Percentiles rank a stretch among this genome's conserved stretches.
Conservation (phyloP, 2,113 vertebrate species). For the Proteles cristata region DNA sequence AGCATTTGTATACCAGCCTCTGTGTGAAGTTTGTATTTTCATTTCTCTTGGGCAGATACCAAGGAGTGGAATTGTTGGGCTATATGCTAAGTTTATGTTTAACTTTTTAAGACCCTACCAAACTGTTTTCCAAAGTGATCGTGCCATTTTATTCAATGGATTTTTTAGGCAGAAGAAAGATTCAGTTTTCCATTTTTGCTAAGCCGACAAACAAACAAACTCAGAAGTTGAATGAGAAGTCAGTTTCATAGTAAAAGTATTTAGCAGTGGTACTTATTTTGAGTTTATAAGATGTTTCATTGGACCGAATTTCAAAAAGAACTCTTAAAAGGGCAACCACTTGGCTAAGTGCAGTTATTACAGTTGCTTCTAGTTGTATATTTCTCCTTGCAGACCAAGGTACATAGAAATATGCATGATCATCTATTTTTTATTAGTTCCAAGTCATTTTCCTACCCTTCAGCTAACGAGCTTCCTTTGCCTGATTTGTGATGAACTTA, state of each 20-base stretch:
- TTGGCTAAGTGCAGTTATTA: background rate
- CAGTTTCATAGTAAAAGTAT: constrained; percentile 17
- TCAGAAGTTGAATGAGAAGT: background rate
- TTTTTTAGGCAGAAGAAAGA: constrained; percentile 29
- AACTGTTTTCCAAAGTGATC: constrained; percentile 25
- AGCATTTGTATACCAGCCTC: background rate
- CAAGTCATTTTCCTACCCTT: background rate
- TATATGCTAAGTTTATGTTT: background rate
- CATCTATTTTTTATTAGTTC: background rate
- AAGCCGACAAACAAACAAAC: constrained; percentile 4
- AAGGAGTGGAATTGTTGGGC: constrained; percentile 8
- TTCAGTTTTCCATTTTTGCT: background rate
- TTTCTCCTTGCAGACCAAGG: constrained; percentile 33
- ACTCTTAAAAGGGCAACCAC: background rate
- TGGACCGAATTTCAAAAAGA: constrained; percentile 17
- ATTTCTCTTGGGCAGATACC: background rate
- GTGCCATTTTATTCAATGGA: background rate
- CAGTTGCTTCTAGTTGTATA: background rate
- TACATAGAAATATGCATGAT: background rate
- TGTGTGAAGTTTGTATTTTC: constrained; percentile 41
- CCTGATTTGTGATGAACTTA: background rate
- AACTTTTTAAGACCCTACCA: background rate
- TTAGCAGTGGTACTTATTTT: background rate
- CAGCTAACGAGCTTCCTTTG: background rate
- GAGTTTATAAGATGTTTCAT: constrained; percentile 8